phyloP scores from a whole-genome alignment of 92 coral and sea anemone species.

The Phenganax stokvisi region DNA sequence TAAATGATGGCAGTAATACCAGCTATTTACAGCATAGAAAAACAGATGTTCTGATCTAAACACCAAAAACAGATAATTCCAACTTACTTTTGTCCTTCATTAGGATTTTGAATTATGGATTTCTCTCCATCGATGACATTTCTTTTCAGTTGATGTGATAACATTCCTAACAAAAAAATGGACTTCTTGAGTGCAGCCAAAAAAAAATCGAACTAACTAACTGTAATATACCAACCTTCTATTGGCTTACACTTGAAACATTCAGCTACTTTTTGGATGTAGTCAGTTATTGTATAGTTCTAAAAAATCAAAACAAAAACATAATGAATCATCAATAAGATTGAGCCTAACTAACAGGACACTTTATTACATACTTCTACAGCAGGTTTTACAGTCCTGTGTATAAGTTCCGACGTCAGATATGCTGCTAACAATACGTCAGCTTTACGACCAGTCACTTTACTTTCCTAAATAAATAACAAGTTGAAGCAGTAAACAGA shows the following conservation, averaged over 20 bases:
- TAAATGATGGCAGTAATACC: neutral
- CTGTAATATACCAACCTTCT: constrained; percentile 62
- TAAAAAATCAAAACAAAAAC: constrained; percentile 25
- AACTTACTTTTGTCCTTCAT: constrained; percentile 77
- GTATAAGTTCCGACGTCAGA: constrained; percentile 83
- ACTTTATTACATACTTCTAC: constrained; percentile 57
- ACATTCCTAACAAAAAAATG: constrained; percentile 59
- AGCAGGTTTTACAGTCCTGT: constrained; percentile 79
- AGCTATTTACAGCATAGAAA: neutral
- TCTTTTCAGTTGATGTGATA: constrained; percentile 84
- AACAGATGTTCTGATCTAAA: neutral
- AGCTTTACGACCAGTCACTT: constrained; percentile 85
- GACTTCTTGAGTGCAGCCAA: neutral
- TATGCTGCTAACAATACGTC: constrained; percentile 92
- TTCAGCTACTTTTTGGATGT: constrained; percentile 82
- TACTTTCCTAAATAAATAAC: constrained; percentile 64
- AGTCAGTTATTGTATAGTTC: constrained; percentile 83
- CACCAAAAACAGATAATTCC: neutral
- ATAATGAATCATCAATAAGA: neutral
- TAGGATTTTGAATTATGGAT: constrained; percentile 86
- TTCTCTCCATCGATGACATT: constrained; percentile 92
- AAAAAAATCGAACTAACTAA: neutral
- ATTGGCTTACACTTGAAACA: constrained; percentile 83
- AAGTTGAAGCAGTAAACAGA: neutral
- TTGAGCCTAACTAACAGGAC: neutral